These are phyloP conservation scores for Dolichopus griseipennis DNA, from an alignment of 2,888 invertebrate genomes.

Conservation along the genomic window DNA sequence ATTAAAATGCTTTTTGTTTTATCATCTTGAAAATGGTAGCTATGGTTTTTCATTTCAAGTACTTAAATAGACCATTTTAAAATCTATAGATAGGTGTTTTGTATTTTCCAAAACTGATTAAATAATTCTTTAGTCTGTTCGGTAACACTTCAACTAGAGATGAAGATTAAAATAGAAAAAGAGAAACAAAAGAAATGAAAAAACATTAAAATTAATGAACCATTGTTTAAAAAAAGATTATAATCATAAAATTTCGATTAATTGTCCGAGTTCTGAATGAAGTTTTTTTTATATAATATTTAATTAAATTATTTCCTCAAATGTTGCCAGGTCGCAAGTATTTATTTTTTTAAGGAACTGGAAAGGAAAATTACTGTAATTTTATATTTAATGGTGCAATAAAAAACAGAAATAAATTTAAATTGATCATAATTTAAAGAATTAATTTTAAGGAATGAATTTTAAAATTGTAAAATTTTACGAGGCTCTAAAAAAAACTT, in stretches of 20 bases:
- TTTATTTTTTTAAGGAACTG: too few species aligned
- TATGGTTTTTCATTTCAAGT: not conserved
- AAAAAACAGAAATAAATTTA: not conserved
- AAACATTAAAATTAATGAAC: not conserved
- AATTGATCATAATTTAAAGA: not conserved
- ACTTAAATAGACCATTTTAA: too few species aligned
- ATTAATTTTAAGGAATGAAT: not conserved
- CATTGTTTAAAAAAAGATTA: not conserved
- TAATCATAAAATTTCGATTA: conserved; percentile 3
- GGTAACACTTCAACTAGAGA: not conserved
- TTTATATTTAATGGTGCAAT: not conserved
- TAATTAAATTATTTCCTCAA: too few species aligned
- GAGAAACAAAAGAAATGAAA: too few species aligned
- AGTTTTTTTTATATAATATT: not conserved
- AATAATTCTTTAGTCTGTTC: too few species aligned
- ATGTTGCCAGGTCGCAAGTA: too few species aligned
- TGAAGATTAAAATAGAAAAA: not conserved
- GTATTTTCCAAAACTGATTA: too few species aligned
- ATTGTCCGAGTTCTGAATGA: not conserved
- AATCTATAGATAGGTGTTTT: too few species aligned
- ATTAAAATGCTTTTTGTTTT: not conserved
- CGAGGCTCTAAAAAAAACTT: too few species aligned
- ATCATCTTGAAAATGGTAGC: not conserved
- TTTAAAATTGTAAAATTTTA: too few species aligned
- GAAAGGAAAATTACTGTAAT: not conserved